A percentile compares a stretch with the other conserved stretches of the same genome.
phyloP scores from a whole-genome alignment of 2,797 vertebrate species.

The Scleropages formosus region DNA sequence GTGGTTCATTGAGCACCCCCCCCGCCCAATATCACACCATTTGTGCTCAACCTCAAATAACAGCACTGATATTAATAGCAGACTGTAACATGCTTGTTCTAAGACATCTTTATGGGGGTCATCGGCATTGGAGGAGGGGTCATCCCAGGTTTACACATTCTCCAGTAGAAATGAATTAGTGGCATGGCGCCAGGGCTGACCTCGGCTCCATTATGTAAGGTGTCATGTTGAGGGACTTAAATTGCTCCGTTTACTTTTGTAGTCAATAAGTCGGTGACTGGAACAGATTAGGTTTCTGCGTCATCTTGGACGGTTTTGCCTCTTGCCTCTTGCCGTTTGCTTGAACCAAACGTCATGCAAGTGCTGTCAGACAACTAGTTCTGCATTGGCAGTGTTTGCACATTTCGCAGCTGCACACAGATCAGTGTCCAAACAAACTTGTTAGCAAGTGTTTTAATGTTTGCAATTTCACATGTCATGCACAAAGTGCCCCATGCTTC shows the following conservation, averaged over 20 bases:
- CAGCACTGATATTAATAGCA: not conserved
- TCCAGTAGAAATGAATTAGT: slow-evolving; percentile 19
- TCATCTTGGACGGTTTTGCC: not conserved
- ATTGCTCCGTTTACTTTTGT: not conserved
- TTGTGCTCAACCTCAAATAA: slow-evolving; percentile 51
- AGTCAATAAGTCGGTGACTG: slow-evolving; percentile 14
- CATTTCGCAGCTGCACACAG: not conserved
- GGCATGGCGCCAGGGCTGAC: not conserved
- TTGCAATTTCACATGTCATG: not conserved
- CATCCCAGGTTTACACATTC: slow-evolving; percentile 35
- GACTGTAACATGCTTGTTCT: not conserved
- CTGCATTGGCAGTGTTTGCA: not conserved
- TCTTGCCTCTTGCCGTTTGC: not conserved
- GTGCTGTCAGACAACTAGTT: not conserved
- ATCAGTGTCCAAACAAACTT: not conserved
- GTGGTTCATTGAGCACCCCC: slow-evolving; percentile 48
- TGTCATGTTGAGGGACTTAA: not conserved
- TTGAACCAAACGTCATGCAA: not conserved
- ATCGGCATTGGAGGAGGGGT: too few species aligned
- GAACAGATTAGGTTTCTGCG: slow-evolving; percentile 7
- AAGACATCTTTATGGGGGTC: too few species aligned
- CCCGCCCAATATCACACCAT: slow-evolving; percentile 43
- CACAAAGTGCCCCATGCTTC: not conserved
- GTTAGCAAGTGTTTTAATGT: not conserved
- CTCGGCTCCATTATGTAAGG: not conserved